Conservation (phyloP, 1,140 invertebrate genomes). For the Globodera rostochiensis region DNA sequence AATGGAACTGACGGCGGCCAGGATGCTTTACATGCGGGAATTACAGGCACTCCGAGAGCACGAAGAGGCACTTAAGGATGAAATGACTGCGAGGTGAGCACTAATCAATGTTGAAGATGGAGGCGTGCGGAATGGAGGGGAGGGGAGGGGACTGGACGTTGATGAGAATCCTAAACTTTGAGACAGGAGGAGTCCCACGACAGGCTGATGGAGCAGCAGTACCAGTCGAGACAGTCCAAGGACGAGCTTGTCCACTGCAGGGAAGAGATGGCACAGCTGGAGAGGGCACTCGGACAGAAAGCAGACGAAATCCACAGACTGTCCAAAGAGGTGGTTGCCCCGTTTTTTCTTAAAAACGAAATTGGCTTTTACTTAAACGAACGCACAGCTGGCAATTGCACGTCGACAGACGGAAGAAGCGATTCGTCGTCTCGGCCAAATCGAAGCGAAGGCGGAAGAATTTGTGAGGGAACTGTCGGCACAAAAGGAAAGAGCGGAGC, state of each 20-base stretch:
- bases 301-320: conserved; percentile 57
- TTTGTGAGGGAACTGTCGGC: conserved; percentile 38
- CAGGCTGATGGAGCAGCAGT: conserved; percentile 59
- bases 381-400: conserved; percentile 51
- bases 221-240: conserved; percentile 55
- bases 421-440: conserved; percentile 38
- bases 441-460: conserved; percentile 27
- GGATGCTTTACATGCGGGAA: conserved; percentile 60
- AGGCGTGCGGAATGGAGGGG: too few relatives aligned
- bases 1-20: conserved; percentile 61
- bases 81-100: conserved; percentile 55
- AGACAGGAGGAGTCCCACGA: conserved; percentile 65
- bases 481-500: conserved; percentile 44
- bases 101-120: background rate
- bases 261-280: conserved; percentile 53
- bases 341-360: background rate
- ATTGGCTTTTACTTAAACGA: conserved; percentile 17
- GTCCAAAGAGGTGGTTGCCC: conserved; percentile 50
- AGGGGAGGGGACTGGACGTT: background rate
- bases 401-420: conserved; percentile 55
- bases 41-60: conserved; percentile 61
- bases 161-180: conserved; percentile 5
- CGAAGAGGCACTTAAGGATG: conserved; percentile 64
- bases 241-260: conserved; percentile 59
- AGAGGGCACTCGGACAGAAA: conserved; percentile 58